These are phyloP conservation scores for Leptodactylus fuscus DNA, from an alignment of 2,113 vertebrate species.

Conservation along the genomic window DNA sequence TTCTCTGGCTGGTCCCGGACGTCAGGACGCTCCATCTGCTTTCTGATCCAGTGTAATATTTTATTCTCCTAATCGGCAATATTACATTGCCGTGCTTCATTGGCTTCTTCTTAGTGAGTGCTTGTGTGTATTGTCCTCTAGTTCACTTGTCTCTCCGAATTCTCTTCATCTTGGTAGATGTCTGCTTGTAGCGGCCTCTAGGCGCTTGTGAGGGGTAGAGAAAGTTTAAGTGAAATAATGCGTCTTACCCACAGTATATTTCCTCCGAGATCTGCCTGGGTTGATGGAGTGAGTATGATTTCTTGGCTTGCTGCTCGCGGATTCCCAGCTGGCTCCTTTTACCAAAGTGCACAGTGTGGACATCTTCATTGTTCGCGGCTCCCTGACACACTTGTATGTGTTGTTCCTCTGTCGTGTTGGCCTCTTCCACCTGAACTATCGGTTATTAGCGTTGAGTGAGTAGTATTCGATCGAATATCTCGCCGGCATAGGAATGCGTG, in stretches of 20 bases:
- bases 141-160: slow-evolving; percentile 40
- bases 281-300: slow-evolving; percentile 2
- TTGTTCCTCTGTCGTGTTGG: not conserved
- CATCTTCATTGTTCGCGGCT: not conserved
- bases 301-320: not conserved
- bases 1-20: not conserved
- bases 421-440: too few relatives aligned
- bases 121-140: not conserved
- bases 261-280: slow-evolving; percentile 7
- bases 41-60: not conserved
- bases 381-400: not conserved
- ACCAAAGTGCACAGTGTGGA: not conserved
- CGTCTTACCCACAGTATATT: not conserved
- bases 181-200: slow-evolving; percentile 10
- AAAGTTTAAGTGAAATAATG: slow-evolving; percentile 28
- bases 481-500: too few relatives aligned
- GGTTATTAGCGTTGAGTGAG: too few relatives aligned
- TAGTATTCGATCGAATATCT: too few relatives aligned
- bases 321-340: not conserved
- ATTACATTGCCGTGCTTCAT: not conserved
- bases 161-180: slow-evolving; percentile 14
- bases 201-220: not conserved
- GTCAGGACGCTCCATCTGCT: not conserved
- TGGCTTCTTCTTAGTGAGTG: not conserved
- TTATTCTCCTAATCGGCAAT: not conserved